Evolutionary conservation across 2,888 invertebrate genomes (phyloP).

Genomic region (Brachycybe producta): DNA sequence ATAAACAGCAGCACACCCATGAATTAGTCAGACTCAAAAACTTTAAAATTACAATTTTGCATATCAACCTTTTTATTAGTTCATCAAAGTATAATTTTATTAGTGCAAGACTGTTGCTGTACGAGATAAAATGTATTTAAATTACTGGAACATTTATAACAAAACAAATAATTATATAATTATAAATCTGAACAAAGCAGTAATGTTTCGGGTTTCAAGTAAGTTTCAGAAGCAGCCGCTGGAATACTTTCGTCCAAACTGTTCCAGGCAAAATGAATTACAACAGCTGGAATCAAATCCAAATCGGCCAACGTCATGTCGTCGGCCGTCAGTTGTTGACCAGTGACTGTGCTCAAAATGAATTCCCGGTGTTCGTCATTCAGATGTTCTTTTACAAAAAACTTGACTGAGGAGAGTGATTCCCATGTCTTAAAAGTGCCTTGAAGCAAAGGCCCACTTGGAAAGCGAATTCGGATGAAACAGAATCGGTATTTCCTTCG

Average conservation of each 20-base stretch:
- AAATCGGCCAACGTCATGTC: constrained; percentile 63
- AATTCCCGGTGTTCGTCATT: constrained; percentile 53
- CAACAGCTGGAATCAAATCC: constrained; percentile 65
- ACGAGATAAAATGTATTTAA: too few relatives aligned
- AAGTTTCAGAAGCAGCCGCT: neutral
- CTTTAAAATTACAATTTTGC: too few relatives aligned
- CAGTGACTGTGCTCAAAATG: constrained; percentile 51
- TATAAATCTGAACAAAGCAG: neutral
- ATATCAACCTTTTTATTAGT: too few relatives aligned
- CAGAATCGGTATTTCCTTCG: constrained; percentile 72
- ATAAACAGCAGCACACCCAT: too few relatives aligned
- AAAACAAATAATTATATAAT: too few relatives aligned
- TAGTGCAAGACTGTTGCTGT: too few relatives aligned
- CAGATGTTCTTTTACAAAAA: constrained; percentile 66
- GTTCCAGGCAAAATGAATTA: constrained; percentile 63
- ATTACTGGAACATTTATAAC: too few relatives aligned
- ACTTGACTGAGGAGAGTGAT: constrained; percentile 53
- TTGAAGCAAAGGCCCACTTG: constrained; percentile 71
- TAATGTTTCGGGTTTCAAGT: neutral
- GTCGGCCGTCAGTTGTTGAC: constrained; percentile 45
- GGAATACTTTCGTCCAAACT: constrained; percentile 37
- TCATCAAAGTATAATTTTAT: too few relatives aligned
- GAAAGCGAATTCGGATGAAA: constrained; percentile 72
- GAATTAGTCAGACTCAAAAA: too few relatives aligned
- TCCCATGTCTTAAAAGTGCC: constrained; percentile 82